A percentile compares a stretch with the other conserved stretches of the same genome.
phyloP scores from a whole-genome alignment of 1,140 invertebrate species.

The Araneus ventricosus region DNA sequence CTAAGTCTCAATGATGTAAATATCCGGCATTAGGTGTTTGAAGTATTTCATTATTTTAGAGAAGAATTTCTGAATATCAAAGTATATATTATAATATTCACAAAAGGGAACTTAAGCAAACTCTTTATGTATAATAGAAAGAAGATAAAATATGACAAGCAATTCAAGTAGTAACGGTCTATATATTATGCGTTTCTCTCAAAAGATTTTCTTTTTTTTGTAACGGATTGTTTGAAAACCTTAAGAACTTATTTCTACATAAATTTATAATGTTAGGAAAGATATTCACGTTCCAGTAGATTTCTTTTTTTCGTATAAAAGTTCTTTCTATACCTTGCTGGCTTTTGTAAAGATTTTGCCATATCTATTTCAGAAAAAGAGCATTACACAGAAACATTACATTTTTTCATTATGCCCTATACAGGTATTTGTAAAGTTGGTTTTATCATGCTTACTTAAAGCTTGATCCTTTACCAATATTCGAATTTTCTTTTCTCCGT shows the following conservation, averaged over 20 bases:
- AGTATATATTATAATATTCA: neutral
- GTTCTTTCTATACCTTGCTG: neutral
- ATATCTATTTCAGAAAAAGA: neutral
- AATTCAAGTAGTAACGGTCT: constrained; percentile 10
- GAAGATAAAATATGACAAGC: constrained; percentile 36
- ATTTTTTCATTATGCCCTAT: neutral
- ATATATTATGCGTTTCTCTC: neutral
- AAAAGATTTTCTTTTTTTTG: constrained; percentile 32
- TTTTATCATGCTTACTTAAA: too few species aligned
- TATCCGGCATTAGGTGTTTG: too few species aligned
- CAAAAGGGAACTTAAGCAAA: constrained; percentile 26
- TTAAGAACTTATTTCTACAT: constrained; percentile 37
- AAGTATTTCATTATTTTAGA: too few species aligned
- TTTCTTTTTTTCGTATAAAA: neutral
- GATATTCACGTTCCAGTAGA: neutral
- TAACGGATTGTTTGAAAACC: constrained; percentile 37
- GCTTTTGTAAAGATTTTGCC: neutral
- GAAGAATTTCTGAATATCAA: constrained; percentile 18
- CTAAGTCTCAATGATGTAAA: too few species aligned
- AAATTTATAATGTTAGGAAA: constrained; percentile 54
- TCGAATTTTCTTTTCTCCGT: too few species aligned
- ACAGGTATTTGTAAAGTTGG: neutral
- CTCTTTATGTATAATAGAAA: neutral
- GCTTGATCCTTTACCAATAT: too few species aligned
- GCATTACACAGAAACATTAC: neutral